phyloP scores from a whole-genome alignment of 2,888 invertebrate genomes.

The Campopleginae sp. region DNA sequence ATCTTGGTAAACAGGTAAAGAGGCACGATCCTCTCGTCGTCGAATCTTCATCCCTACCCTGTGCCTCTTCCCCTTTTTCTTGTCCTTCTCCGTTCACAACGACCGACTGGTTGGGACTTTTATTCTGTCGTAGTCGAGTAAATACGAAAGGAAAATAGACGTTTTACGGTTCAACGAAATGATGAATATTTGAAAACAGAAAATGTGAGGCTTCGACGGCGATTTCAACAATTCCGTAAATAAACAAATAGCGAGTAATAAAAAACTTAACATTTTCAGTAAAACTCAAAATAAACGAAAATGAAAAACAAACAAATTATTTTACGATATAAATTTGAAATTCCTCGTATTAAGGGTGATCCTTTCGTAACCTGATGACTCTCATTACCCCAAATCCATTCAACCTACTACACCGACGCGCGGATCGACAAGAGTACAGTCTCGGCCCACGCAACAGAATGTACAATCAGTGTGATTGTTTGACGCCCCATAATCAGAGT shows the following conservation, averaged over 20 bases:
- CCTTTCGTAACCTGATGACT: slow-evolving; percentile 30
- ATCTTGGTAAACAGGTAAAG: slow-evolving; percentile 80
- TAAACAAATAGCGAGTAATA: background rate
- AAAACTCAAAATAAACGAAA: background rate
- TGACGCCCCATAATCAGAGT: slow-evolving; percentile 84
- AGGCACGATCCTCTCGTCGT: slow-evolving; percentile 69
- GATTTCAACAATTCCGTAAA: background rate
- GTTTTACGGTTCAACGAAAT: background rate
- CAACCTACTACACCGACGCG: slow-evolving; percentile 39
- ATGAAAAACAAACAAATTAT: background rate
- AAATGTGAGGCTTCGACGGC: background rate
- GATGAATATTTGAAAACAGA: background rate
- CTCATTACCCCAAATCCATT: slow-evolving; percentile 41
- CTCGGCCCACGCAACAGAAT: slow-evolving; percentile 76
- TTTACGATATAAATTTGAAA: slow-evolving; percentile 6
- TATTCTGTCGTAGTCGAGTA: background rate
- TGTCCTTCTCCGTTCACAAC: slow-evolving; percentile 16
- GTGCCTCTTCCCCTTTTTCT: background rate
- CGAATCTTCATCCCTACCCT: slow-evolving; percentile 24
- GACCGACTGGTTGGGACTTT: slow-evolving; percentile 14
- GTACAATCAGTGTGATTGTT: slow-evolving; percentile 84
- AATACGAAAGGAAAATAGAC: slow-evolving; percentile 12
- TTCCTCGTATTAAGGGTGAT: slow-evolving; percentile 49
- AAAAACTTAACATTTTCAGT: background rate
- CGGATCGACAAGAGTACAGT: slow-evolving; percentile 68